Conservation (phyloP, 1,140 invertebrate genomes). For the Dendroctonus ponderosae region DNA sequence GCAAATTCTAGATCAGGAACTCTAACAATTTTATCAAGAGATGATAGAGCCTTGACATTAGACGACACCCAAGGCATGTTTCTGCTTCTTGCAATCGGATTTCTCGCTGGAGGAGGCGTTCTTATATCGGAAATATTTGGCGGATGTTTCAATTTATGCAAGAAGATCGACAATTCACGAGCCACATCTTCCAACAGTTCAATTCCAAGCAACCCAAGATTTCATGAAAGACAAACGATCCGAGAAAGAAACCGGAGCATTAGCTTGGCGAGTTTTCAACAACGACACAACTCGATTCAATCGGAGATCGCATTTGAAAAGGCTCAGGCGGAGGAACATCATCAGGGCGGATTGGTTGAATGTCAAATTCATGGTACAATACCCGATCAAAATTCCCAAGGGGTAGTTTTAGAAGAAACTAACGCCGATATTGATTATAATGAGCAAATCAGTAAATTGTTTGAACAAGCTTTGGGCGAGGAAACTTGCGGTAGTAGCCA, state of each 20-base stretch:
- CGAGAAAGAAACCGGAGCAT: conserved; percentile 5
- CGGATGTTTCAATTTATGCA: conserved; percentile 61
- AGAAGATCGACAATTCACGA: conserved; percentile 29
- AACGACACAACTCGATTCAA: background rate
- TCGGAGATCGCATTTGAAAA: background rate
- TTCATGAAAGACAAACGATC: conserved; percentile 32
- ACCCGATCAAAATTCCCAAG: too few species aligned
- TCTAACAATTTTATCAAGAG: conserved; percentile 49
- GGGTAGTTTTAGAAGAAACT: too few species aligned
- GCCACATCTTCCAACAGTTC: conserved; percentile 15
- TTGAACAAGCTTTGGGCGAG: too few species aligned
- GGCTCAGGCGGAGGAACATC: background rate
- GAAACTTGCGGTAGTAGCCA: too few species aligned
- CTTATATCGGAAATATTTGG: conserved; percentile 63
- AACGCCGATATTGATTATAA: too few species aligned
- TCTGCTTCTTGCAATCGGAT: conserved; percentile 65
- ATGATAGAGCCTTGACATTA: conserved; percentile 67
- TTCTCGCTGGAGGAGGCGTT: conserved; percentile 57
- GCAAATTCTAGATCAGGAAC: conserved; percentile 38
- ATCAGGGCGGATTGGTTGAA: too few species aligned
- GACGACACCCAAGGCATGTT: conserved; percentile 80
- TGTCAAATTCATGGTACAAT: too few species aligned
- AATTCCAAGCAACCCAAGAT: conserved; percentile 42
- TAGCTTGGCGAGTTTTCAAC: background rate
- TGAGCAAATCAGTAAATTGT: too few species aligned